Evolutionary conservation across 2,888 invertebrate genomes (phyloP).

Genomic region (Apodemia mormo): DNA sequence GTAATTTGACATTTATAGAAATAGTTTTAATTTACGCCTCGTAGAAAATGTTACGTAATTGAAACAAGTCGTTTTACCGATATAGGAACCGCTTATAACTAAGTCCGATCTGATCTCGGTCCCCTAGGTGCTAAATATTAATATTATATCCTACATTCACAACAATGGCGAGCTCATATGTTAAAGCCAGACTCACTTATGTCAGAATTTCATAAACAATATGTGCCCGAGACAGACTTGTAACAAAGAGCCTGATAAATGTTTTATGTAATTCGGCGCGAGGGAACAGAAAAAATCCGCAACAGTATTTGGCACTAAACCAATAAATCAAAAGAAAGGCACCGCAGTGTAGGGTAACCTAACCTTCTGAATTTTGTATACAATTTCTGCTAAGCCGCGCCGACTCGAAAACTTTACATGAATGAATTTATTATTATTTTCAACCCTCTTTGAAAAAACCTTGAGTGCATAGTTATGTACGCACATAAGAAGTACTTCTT

Average conservation of each 20-base stretch:
- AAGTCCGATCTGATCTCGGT: no score
- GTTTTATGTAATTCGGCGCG: not conserved
- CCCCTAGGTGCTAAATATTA: no score
- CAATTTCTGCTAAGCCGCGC: not conserved
- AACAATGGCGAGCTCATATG: not conserved
- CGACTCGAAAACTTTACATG: no score
- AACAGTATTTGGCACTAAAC: slow-evolving; percentile 24
- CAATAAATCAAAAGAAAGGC: slow-evolving; percentile 20
- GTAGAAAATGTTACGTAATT: no score
- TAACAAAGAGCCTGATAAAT: slow-evolving; percentile 15
- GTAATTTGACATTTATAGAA: no score
- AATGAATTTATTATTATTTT: no score
- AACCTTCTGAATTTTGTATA: not conserved
- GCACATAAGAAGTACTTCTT: no score
- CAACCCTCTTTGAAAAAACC: no score
- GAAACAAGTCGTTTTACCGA: no score
- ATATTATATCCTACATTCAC: not conserved
- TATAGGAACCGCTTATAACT: no score
- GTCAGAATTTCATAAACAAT: not conserved
- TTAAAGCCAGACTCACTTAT: not conserved
- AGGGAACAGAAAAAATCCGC: slow-evolving; percentile 6
- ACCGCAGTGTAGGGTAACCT: slow-evolving; percentile 17
- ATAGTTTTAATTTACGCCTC: no score
- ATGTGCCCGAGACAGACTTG: not conserved
- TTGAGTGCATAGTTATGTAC: no score